Base-by-base conservation (phyloP, 2,888 invertebrate genomes). In the Rhagonycha fulva region DNA sequence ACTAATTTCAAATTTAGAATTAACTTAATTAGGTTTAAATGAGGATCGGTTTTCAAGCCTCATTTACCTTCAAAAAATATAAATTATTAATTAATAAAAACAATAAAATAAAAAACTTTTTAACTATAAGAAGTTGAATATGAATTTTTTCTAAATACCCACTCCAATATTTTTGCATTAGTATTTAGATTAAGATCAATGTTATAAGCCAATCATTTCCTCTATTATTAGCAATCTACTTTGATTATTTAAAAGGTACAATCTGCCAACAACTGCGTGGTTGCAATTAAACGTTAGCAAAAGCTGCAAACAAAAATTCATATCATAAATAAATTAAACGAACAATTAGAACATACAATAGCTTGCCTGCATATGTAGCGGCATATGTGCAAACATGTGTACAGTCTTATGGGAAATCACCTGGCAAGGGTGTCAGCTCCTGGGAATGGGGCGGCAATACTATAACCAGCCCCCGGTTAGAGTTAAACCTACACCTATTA, bases 321-420 rank as follows among this genome's bases (percentile, higher is more conserved):
- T 84, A 85, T 86, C 85, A 86, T 87, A 87, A 87, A 87, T 87
- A 87, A 86, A 87, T 87, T 86, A 87, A 84, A 85, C 84, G 86
- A 85, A 87, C 87, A 87, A 87, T 87, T 87, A 87, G 84, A 84
- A 83, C 80, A 81, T 80, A 87, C 86, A 87, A 87, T 85, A 81
- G 84, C 79, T 79, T 80, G 76, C 81, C 84, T 85, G 83, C 85
- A 84, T 84, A 83, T 84, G 84, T 83, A 82, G 81, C 81, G 86
- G 86, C 88, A 88, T 88, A 87, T 88, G 88, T 87, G 87, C 87
- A 87, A 87, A 87, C 88, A 88, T 88, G 88, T 87, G 88, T 86
- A 84, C 82, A 85, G 88, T 88, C 88, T 87, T 88, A 87, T 88
- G 88, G 88, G 88, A 88, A 88, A 88, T 88, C 88, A 88, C 88